Base-by-base conservation (phyloP, 2,113 vertebrate species). In the Gorilla gorilla region DNA sequence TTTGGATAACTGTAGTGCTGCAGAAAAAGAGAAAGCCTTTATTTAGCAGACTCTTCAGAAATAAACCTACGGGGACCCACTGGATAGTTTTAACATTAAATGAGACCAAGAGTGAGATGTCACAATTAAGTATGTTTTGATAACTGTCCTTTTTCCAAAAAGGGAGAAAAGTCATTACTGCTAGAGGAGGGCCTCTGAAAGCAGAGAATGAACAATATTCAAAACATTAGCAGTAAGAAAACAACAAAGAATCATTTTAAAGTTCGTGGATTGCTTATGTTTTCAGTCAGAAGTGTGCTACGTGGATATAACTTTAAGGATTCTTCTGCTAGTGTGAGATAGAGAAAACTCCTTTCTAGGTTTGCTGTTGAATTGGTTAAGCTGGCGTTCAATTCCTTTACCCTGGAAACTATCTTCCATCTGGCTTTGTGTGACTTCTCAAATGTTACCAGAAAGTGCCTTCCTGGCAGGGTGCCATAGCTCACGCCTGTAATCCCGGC, bases 1-100 rank as follows among this genome's bases (percentile, higher is more conserved):
- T 99, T 98, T 99, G 99, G 98, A 99, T 99, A 90, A 99, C 99
- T 75, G 99, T 99, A 68, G 99, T 99, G 98, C 99, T 99, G 98
- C 59, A 97, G 50, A 64, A 75, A 97, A 82, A 98, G 75, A 97
- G 98, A 97, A 96, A 30, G 32, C 11, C 52, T 80, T 68, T 57
- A 83, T 82, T 94, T 81, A 96, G 70, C 22, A 93, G 40, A 0
- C 38, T 83, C 16, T 92, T 91, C 45, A 70, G 48, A 96, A 96
- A 79, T 52, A 78, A 95, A 72, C 66, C 66, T 76, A 59, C 4
- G 89, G 8, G 32, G 11, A 85, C 25, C 45, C 30, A 85, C 0
- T 38, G n/a, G 23, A 30, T 30, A 57, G 64, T 68, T 90, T 93
- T 61, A 96, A 38, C 17, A 27, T 40, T 82, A 55, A 64, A 94